phyloP scores from a whole-genome alignment of 2,113 vertebrate species.

The Lycocorax pyrrhopterus region DNA sequence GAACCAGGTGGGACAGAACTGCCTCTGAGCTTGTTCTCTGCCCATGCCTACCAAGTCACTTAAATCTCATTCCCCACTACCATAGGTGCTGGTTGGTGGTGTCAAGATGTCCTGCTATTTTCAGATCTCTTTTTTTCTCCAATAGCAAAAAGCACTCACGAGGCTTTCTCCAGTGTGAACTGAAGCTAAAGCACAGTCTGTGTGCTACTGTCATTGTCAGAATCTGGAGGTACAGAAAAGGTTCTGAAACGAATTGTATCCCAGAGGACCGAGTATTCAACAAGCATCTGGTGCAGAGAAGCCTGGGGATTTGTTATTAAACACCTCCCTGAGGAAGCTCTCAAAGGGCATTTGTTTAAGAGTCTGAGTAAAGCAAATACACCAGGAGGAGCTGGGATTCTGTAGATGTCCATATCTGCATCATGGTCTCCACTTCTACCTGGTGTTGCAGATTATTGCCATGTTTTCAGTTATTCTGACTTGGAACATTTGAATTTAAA shows the following conservation, averaged over 20 bases:
- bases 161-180: neutral
- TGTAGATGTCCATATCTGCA: neutral
- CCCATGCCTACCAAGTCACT: neutral
- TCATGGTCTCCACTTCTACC: neutral
- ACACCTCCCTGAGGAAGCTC: neutral
- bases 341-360: neutral
- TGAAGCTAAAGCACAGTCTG: neutral
- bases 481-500: neutral
- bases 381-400: neutral
- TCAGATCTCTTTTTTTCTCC: neutral
- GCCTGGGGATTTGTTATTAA: neutral
- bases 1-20: neutral
- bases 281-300: neutral
- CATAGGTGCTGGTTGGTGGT: neutral
- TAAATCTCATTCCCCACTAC: neutral
- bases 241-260: neutral
- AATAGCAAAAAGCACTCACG: neutral
- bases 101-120: neutral
- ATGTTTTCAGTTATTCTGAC: neutral
- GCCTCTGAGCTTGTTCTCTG: neutral
- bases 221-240: neutral
- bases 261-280: neutral
- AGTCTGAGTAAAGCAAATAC: neutral
- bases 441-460: neutral
- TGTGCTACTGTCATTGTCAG: neutral